Base-by-base conservation (phyloP, 2,888 invertebrate species). In the Aleiodes leptofemur region DNA sequence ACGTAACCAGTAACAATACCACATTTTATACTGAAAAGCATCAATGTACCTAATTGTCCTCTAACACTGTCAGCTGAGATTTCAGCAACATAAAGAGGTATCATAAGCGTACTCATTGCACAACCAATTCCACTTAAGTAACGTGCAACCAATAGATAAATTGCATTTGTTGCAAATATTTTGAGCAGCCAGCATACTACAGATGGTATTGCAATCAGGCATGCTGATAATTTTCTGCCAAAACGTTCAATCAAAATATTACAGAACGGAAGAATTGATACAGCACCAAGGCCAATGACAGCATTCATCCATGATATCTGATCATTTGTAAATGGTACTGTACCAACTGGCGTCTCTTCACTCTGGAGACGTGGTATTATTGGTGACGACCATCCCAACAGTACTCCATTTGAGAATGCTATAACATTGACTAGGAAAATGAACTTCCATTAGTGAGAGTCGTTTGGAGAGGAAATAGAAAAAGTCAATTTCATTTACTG, bases 381-480 rank as follows among this genome's bases (percentile, higher is more conserved):
- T 69, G 93, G 92, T 0, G 94, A 93, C 0, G 92, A 90, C 93
- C 93, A 93, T 1, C 92, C 92, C 69, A 91, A 89, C 74, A 88
- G 84, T 38, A 85, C 86, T 0, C 91, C 91, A 57, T 90, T 86
- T 3, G 86, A 82, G 57, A 91, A 76, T 1, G 88, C 81, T 2
- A 88, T 83, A 7, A 90, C 55, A 77, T 90, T 90, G 13, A 87
- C 91, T 43, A 8, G 43, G 7, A 43, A 43, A 43, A 43, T 43
- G 43, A 11, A 43, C 8, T 43, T 43, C 0, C 9, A 43, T 43
- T 43, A 43, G 7, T 43, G 9, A 9, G 11, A 43, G 7, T 43
- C 43, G 11, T 43, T 43, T 9, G 43, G 43, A 11, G 11, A 11
- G 43, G 11, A 43, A 43, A 9, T 43, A 43, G 43, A 43, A 43